Percentiles rank a stretch among this genome's conserved stretches.
Conservation (phyloP, 2,888 invertebrate genomes). For the Drosophila kanekoi region DNA sequence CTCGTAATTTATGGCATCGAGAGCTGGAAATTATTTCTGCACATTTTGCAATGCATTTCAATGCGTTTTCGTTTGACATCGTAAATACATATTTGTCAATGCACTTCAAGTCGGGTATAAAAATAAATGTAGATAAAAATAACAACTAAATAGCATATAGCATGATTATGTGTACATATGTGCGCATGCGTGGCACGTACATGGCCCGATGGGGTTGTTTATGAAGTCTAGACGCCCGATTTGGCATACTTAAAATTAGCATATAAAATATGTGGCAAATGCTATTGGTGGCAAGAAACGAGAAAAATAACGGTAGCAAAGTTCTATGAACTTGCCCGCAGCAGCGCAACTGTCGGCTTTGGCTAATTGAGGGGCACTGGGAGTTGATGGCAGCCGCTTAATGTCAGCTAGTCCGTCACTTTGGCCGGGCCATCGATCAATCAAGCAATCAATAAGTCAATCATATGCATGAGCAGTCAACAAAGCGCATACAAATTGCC, state of each 20-base stretch:
- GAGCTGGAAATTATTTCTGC: constrained; percentile 52
- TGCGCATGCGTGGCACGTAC: constrained; percentile 70
- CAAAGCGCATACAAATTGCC: constrained; percentile 76
- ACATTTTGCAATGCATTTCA: constrained; percentile 71
- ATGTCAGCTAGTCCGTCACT: constrained; percentile 71
- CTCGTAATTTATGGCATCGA: constrained; percentile 68
- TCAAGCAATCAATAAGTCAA: constrained; percentile 76
- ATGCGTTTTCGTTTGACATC: constrained; percentile 76
- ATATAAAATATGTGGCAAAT: constrained; percentile 35
- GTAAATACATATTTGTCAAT: constrained; percentile 75
- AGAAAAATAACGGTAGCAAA: constrained; percentile 62
- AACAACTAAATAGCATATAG: constrained; percentile 15
- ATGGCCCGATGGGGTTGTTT: constrained; percentile 59
- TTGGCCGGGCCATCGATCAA: constrained; percentile 66
- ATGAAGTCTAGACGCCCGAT: constrained; percentile 75
- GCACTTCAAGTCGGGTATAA: constrained; percentile 48
- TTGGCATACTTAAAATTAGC: constrained; percentile 72
- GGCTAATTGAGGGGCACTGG: constrained; percentile 66
- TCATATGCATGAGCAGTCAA: constrained; percentile 72
- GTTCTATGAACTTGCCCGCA: constrained; percentile 66
- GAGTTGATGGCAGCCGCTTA: constrained; percentile 56
- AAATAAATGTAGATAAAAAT: constrained; percentile 45
- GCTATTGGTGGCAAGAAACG: constrained; percentile 7
- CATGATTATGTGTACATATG: constrained; percentile 20
- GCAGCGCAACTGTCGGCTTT: constrained; percentile 46